A percentile compares a stretch with the other conserved stretches of the same genome.
These are phyloP conservation scores for Kradibia gibbosae DNA, from an alignment of 1,140 invertebrate genomes.

Conservation along the genomic window DNA sequence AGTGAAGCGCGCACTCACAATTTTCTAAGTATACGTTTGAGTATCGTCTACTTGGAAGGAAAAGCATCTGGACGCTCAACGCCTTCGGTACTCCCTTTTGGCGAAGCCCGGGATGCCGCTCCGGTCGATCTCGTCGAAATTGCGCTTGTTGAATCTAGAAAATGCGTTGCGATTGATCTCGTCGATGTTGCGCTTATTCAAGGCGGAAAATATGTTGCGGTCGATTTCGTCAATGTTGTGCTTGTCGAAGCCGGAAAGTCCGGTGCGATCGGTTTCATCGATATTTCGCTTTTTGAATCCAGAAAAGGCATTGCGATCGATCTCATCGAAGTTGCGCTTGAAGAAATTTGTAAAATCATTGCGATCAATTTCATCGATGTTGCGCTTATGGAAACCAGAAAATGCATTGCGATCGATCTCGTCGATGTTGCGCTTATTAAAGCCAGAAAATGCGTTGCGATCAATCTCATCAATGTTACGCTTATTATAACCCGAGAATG, in stretches of 20 bases:
- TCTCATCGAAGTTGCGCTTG: slow-evolving; percentile 77
- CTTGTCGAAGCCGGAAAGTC: slow-evolving; percentile 69
- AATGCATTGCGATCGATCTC: not conserved
- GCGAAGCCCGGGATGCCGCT: no score
- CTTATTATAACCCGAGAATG: slow-evolving; percentile 67
- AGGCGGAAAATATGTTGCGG: slow-evolving; percentile 69
- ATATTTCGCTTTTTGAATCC: slow-evolving; percentile 70
- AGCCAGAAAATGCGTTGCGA: slow-evolving; percentile 18
- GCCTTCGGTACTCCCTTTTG: not conserved
- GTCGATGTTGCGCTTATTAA: slow-evolving; percentile 20
- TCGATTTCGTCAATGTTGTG: slow-evolving; percentile 79
- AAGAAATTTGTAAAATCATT: slow-evolving; percentile 71
- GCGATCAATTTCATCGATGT: no score
- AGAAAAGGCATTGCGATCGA: slow-evolving; percentile 73
- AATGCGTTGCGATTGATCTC: slow-evolving; percentile 72
- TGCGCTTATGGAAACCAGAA: no score
- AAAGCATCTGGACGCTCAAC: not conserved
- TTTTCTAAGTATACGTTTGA: not conserved
- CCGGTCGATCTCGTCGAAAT: not conserved
- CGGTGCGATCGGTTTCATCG: slow-evolving; percentile 74
- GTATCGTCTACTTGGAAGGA: not conserved
- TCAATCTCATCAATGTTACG: slow-evolving; percentile 79
- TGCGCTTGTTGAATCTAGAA: slow-evolving; percentile 23
- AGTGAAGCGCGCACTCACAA: not conserved
- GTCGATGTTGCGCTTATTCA: slow-evolving; percentile 75